These are phyloP conservation scores for Gorilla gorilla DNA, from an alignment of 2,113 vertebrate genomes.

Conservation along the genomic window DNA sequence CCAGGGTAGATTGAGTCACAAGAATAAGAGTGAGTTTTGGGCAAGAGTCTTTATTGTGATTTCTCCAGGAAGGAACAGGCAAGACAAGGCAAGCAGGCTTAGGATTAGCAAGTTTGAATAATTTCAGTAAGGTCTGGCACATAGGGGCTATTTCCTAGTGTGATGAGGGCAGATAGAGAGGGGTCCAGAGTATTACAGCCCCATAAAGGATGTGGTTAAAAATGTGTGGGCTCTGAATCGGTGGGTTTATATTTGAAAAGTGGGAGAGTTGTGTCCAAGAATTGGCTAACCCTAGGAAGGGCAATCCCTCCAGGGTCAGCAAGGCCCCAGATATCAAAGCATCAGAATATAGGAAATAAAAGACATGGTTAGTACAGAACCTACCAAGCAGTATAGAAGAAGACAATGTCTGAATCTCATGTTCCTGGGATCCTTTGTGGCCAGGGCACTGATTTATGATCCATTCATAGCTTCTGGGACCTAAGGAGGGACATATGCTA, in stretches of 20 bases:
- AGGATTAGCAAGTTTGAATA: neutral
- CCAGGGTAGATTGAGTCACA: neutral
- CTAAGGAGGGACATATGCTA: neutral
- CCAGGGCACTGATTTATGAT: neutral
- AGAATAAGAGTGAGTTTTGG: too few relatives aligned
- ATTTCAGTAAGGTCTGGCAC: neutral
- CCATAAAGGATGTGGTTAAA: neutral
- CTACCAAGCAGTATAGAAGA: neutral
- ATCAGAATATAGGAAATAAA: neutral
- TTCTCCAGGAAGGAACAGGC: neutral
- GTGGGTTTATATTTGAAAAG: neutral
- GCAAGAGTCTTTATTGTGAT: neutral
- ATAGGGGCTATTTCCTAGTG: neutral
- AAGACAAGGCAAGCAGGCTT: neutral
- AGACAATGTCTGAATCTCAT: neutral
- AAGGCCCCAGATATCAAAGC: neutral
- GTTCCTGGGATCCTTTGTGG: neutral
- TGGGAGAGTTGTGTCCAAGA: neutral
- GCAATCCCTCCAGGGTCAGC: neutral
- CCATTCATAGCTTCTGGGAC: neutral
- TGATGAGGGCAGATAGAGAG: neutral
- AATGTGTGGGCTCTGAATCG: neutral
- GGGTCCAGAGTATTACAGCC: neutral
- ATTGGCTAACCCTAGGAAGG: neutral
- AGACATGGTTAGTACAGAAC: neutral